Evolutionary conservation across 92 coral and sea anemone genomes (phyloP).

Genomic region (Pocillopora meandrina): DNA sequence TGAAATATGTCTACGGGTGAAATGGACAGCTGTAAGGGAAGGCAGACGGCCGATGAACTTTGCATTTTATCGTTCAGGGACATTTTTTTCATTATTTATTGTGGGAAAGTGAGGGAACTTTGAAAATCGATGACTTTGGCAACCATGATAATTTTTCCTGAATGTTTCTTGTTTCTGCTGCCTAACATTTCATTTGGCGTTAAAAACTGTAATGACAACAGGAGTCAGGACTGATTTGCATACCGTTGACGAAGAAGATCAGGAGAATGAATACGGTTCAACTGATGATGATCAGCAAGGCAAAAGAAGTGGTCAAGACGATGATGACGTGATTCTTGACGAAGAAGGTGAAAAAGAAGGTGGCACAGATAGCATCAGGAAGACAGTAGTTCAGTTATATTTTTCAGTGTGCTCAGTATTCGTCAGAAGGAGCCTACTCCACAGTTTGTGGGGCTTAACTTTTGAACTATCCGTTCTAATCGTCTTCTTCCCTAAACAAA

Average conservation of each 20-base stretch:
- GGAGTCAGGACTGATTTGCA: conserved; percentile 15
- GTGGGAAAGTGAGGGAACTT: no score
- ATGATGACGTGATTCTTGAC: neutral
- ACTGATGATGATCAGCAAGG: conserved; percentile 4
- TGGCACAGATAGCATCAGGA: conserved; percentile 4
- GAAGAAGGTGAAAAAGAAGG: conserved; percentile 25
- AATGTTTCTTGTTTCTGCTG: conserved; percentile 7
- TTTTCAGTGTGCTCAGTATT: neutral
- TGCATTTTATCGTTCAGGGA: no score
- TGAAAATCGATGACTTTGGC: no score
- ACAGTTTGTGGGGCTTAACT: neutral
- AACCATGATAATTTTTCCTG: neutral
- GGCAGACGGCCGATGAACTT: no score
- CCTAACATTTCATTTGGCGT: conserved; percentile 32
- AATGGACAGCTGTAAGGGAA: no score
- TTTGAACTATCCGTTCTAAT: no score
- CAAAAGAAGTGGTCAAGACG: conserved; percentile 9
- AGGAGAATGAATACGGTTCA: conserved; percentile 27
- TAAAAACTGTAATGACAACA: conserved; percentile 14
- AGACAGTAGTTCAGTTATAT: neutral
- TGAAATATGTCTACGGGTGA: no score
- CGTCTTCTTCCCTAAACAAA: neutral
- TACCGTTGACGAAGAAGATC: conserved; percentile 21
- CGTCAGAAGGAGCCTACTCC: no score
- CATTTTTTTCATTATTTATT: no score